Conservation (phyloP, 1,140 invertebrate species). For the Vollenhovia emeryi region DNA sequence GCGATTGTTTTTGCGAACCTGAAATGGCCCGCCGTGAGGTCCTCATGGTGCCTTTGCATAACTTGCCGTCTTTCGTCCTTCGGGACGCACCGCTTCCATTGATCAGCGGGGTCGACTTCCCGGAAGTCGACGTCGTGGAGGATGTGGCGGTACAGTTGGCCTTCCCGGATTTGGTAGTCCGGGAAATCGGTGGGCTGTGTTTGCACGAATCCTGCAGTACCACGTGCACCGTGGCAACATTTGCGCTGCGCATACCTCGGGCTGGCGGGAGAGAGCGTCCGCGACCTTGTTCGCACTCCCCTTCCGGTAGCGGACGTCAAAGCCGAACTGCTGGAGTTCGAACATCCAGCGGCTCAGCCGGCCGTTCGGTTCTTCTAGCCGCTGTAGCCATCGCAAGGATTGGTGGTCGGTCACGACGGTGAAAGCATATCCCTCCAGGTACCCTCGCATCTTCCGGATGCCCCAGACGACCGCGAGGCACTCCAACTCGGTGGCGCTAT, state of each 20-base stretch:
- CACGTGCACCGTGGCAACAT: too few species aligned
- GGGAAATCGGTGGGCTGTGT: not conserved
- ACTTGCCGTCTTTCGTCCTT: too few species aligned
- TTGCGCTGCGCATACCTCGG: accelerated
- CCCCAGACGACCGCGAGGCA: not conserved
- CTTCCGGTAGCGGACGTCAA: not conserved
- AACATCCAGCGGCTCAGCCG: too few species aligned
- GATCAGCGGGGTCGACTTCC: not conserved
- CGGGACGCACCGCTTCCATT: not conserved
- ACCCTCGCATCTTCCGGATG: not conserved
- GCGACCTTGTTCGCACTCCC: not conserved
- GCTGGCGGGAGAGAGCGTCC: not conserved
- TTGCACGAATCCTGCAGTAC: too few species aligned
- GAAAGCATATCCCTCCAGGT: not conserved
- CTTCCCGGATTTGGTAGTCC: not conserved
- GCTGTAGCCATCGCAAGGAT: not conserved
- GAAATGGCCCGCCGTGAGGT: not conserved
- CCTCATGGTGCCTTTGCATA: not conserved
- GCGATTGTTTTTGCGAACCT: not conserved
- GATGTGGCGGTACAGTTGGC: not conserved
- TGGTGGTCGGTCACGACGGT: not conserved
- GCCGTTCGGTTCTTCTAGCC: too few species aligned
- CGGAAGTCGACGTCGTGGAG: not conserved
- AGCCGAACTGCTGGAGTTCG: too few species aligned
- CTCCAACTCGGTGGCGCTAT: too few species aligned